phyloP scores from a whole-genome alignment of 2,797 vertebrate genomes.

The Catostomus latipinnis region DNA sequence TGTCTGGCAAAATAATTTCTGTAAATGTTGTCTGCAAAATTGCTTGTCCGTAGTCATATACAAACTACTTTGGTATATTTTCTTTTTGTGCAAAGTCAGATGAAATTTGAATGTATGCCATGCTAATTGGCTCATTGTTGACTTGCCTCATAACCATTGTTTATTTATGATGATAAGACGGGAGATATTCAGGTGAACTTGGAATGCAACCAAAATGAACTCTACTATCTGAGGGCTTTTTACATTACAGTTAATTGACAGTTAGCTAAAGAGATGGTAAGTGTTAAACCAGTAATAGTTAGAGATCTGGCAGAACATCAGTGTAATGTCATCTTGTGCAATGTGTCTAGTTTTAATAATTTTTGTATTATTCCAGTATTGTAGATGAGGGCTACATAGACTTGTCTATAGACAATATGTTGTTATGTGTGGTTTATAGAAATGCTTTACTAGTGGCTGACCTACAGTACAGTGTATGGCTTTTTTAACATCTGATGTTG shows the following conservation, averaged over 20 bases:
- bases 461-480: background rate
- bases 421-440: background rate
- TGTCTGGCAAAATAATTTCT: background rate
- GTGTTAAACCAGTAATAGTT: background rate
- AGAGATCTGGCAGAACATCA: background rate
- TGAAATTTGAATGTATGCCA: background rate
- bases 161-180: background rate
- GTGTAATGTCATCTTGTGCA: background rate
- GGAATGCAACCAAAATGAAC: conserved; percentile 3
- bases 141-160: background rate
- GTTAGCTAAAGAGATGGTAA: background rate
- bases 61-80: background rate
- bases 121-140: background rate
- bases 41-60: background rate
- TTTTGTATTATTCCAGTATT: background rate
- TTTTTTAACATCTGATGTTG: background rate
- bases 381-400: background rate
- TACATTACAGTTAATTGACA: background rate
- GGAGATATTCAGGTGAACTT: conserved; percentile 1
- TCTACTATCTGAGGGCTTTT: conserved; percentile 7
- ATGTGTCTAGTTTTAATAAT: background rate
- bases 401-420: background rate
- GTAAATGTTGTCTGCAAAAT: background rate
- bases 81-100: background rate
- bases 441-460: background rate